Conservation (phyloP, 2,888 invertebrate species). For the Lottia gigantea region DNA sequence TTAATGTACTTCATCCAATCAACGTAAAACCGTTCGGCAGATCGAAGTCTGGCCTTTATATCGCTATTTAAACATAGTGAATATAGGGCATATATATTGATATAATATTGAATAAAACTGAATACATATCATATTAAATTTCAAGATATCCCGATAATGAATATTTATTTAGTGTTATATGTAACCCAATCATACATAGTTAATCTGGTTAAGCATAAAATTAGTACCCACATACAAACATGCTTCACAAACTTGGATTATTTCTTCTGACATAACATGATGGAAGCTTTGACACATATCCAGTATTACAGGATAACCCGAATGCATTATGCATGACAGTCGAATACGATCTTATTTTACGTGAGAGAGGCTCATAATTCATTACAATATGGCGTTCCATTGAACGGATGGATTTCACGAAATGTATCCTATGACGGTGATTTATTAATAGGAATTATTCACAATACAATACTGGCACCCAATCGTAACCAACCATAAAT, state of each 20-base stretch:
- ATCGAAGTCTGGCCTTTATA: no score
- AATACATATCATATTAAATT: no score
- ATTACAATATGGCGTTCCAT: conserved; percentile 9
- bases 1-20: no score
- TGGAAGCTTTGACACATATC: not conserved
- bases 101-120: no score
- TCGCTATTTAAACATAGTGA: no score
- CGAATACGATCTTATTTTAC: conserved; percentile 5
- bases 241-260: no score
- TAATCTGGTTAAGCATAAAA: conserved; percentile 2
- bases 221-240: not conserved
- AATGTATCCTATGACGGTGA: conserved; percentile 8
- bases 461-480: not conserved
- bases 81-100: no score
- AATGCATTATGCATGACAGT: not conserved
- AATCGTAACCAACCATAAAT: conserved; percentile 4
- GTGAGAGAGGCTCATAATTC: conserved; percentile 5
- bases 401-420: conserved; percentile 5
- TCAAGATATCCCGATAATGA: no score
- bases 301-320: not conserved
- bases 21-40: no score
- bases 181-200: not conserved
- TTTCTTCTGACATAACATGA: not conserved
- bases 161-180: no score
- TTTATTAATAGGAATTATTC: conserved; percentile 10